A percentile compares a stretch with the other conserved stretches of the same genome.
Evolutionary conservation across 2,113 vertebrate species (phyloP).

Genomic region (Pollachius pollachius): DNA sequence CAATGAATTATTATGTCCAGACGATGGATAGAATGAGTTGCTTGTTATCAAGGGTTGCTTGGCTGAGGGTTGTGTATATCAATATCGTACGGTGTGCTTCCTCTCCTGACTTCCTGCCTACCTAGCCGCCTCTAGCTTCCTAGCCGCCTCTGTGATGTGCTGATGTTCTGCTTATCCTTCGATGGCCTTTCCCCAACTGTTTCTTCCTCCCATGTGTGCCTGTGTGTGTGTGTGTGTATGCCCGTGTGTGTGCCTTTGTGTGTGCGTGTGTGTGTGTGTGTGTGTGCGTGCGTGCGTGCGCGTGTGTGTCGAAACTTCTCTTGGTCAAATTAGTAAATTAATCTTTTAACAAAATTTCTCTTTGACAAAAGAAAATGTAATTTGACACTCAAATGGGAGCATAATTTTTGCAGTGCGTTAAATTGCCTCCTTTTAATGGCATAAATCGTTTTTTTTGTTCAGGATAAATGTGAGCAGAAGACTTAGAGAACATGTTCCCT

Average conservation of each 20-base stretch:
- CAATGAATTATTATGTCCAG: conserved; percentile 11
- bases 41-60: conserved; percentile 90
- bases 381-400: no score
- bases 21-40: conserved; percentile 71
- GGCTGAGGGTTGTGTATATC: conserved; percentile 75
- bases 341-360: no score
- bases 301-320: background rate
- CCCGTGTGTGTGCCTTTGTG: conserved; percentile 6
- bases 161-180: conserved; percentile 58
- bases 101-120: conserved; percentile 31
- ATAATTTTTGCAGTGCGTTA: no score
- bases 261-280: no score
- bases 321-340: no score
- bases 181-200: conserved; percentile 47
- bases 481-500: no score
- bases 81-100: conserved; percentile 56
- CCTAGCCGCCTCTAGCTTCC: conserved; percentile 75
- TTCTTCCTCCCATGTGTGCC: conserved; percentile 27
- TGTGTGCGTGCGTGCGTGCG: background rate
- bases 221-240: background rate
- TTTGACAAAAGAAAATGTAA: no score
- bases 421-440: no score
- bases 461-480: no score
- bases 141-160: conserved; percentile 81
- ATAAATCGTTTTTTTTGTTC: no score